phyloP scores from a whole-genome alignment of 2,113 vertebrate species.

The Rhinogobius similis region DNA sequence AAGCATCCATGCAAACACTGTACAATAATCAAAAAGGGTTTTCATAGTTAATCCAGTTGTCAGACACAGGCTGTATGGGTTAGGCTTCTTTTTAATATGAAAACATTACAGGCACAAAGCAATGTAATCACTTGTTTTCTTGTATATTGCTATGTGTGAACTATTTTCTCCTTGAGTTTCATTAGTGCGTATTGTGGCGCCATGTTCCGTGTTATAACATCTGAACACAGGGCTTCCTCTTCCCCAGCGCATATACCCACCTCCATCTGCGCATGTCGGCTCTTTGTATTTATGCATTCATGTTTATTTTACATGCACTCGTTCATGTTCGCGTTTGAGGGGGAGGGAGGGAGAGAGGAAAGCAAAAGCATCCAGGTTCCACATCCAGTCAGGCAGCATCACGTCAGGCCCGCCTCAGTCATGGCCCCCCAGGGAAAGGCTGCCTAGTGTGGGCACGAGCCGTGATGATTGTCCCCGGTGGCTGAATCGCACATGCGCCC shows the following conservation, averaged over 20 bases:
- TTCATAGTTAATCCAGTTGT: too few relatives aligned
- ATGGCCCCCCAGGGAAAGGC: conserved; percentile 72
- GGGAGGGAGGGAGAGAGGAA: conserved; percentile 45
- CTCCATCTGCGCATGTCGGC: conserved; percentile 2
- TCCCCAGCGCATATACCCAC: neutral
- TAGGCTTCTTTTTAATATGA: too few relatives aligned
- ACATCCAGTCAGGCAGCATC: conserved; percentile 79
- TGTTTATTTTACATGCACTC: conserved; percentile 23
- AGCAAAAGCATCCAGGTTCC: conserved; percentile 65
- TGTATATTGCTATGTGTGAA: neutral
- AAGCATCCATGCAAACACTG: too few relatives aligned
- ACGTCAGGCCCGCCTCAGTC: conserved; percentile 77
- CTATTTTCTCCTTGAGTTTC: neutral
- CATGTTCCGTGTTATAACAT: neutral
- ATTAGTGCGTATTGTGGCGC: neutral
- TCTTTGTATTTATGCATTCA: conserved; percentile 39
- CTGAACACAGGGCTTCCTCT: neutral
- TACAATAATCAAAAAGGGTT: too few relatives aligned
- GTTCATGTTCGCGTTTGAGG: conserved; percentile 5
- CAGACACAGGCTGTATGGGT: too few relatives aligned
- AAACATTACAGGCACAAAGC: too few relatives aligned
- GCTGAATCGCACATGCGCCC: conserved; percentile 63
- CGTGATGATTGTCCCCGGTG: conserved; percentile 76
- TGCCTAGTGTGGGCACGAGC: conserved; percentile 76
- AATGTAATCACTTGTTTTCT: too few relatives aligned